Evolutionary conservation across 2,797 vertebrate genomes (phyloP), one percentile per base, ranked within the genome.

Genomic region (Glossophaga mutica): DNA sequence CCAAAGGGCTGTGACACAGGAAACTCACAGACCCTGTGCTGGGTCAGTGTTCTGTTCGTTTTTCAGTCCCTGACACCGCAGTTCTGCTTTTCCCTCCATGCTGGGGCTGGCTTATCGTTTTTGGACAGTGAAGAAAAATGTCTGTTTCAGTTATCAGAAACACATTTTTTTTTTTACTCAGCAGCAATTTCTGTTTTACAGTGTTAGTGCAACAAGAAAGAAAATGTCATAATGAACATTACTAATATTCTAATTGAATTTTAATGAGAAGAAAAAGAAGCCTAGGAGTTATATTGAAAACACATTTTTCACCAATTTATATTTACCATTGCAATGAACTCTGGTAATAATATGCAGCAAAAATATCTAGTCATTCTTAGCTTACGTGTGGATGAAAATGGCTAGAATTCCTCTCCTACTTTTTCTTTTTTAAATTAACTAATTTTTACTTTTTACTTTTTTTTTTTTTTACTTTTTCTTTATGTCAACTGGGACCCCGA

Each of bases 171-270:
- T 71, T n/a, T 16, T n/a, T 2, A 79, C 46, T 89, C 52, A 55
- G 3, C 26, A 65, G 32, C 29, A 50, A 29, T 74, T 87, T 90
- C 10, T 83, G 19, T 87, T 87, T 87, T 89, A 96, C 52, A 85
- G 84, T 86, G 15, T 46, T 91, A 92, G 42, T 70, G 42, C 42
- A 87, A 73, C 42, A 78, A 42, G 71, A 87, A 81, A 87, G 73
- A 71, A 87, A 84, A 91, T 78, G 57, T 77, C 18, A 57, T 79
- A 14, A 32, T 73, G 46, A 82, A 37, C 3, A 42, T 87, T 81
- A 85, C 37, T 73, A 90, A 94, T 94, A 62, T 50, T 87, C 87
- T 92, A 93, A 92, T 90, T 92, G 78, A 94, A 94, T 94, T 92
- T 93, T 92, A 95, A 87, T 87, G 34, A 9, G 29, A 3, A 96